phyloP scores from a whole-genome alignment of 2,888 invertebrate species.

The Sesia apiformis region DNA sequence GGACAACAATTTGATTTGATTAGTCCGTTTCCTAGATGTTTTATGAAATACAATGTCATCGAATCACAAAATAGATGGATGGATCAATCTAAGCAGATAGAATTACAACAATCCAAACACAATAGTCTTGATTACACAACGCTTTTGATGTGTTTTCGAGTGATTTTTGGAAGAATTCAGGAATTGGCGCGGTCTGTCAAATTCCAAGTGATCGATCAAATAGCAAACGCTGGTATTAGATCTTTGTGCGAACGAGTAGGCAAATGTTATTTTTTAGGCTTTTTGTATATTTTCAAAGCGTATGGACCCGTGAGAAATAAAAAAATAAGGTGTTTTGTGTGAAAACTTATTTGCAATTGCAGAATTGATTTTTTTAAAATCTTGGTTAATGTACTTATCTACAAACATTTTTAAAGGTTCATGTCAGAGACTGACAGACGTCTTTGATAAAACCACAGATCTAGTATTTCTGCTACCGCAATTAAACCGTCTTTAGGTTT shows the following conservation, averaged over 20 bases:
- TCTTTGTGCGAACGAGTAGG: neutral
- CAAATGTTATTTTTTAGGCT: neutral
- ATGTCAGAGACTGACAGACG: too few species aligned
- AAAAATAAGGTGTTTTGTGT: too few species aligned
- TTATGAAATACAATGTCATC: too few species aligned
- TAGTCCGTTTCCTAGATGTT: too few species aligned
- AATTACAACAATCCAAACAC: conserved; percentile 32
- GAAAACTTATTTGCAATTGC: too few species aligned
- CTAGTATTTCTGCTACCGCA: too few species aligned
- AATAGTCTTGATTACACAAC: conserved; percentile 49
- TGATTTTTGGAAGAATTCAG: conserved; percentile 34
- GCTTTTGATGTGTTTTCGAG: conserved; percentile 35
- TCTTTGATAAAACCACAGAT: too few species aligned
- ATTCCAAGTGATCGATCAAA: conserved; percentile 44
- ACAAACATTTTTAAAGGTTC: too few species aligned
- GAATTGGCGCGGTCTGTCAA: conserved; percentile 45
- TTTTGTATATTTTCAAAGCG: neutral
- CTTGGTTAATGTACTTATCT: too few species aligned
- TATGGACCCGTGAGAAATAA: neutral
- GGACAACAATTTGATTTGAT: too few species aligned
- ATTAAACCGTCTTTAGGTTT: too few species aligned
- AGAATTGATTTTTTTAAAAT: too few species aligned
- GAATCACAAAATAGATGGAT: neutral
- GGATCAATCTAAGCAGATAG: conserved; percentile 57
- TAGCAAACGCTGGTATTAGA: neutral